Evolutionary conservation across 2,113 vertebrate species (phyloP), one percentile per base, ranked within the genome.

Genomic region (Apistogramma diplotaenia): DNA sequence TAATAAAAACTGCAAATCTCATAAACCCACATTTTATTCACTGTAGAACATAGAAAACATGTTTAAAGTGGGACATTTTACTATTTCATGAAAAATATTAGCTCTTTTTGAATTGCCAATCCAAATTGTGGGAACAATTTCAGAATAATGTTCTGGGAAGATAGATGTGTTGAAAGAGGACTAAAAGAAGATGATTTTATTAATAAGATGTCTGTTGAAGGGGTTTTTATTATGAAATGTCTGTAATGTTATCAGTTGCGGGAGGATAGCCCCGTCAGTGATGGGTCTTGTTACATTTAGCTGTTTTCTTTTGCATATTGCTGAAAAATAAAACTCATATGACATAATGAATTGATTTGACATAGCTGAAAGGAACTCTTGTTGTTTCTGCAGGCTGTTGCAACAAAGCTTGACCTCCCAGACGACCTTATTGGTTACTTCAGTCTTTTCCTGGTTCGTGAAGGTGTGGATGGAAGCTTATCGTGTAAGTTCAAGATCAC

Each of bases 361-460:
- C 57, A 1, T 35, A 5, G 1, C 43, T 5, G 2, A 71, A 79
- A 54, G 27, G 1, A 54, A 58, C 6, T 23, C 53, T 29, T 16
- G 31, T 40, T 79, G 10, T 83, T 58, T 85, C 27, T n/a, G 5
- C 88, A 99, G 98, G 97, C 98, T 18, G 98, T 98, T 65, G 97
- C 97, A 16, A 95, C 95, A 59, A 99, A 99, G 86, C 95, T 99
- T 53, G 97, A 99, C 89, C 96, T 99, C 79, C 96, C 97, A 1
- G 98, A 99, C 78, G 97, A 99, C 74, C 95, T 99, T 51, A 95
- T 98, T 0, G 97, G 97, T 53, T 99, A 99, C 88, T 99, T 99
- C 91, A 99, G 97, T 83, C 97, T 99, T 58, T 99, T 98, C 83
- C 95, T 99, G 35, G 95, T 99, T 79, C 96, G 96, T 57, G 95